A percentile compares a stretch with the other conserved stretches of the same genome.
phyloP scores from a whole-genome alignment of 2,888 invertebrate species.

The Cryptus viduatorius region DNA sequence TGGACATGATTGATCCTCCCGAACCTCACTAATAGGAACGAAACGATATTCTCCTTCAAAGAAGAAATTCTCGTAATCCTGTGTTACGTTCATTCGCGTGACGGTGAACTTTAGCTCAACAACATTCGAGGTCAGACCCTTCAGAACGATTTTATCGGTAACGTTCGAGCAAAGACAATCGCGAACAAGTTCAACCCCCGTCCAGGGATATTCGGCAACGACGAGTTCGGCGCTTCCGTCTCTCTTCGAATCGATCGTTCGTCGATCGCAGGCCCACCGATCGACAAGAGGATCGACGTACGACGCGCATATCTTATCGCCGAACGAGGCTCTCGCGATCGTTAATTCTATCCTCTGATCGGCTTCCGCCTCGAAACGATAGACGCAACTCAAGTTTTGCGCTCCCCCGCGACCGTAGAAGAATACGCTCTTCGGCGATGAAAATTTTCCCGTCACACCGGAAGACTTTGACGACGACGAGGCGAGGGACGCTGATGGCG shows the following conservation, averaged over 20 bases:
- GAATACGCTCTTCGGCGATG: conserved; percentile 93
- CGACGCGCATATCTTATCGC: conserved; percentile 89
- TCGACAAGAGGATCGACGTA: conserved; percentile 88
- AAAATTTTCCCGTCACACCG: conserved; percentile 87
- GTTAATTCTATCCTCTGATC: conserved; percentile 90
- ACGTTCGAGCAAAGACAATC: conserved; percentile 92
- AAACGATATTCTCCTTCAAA: conserved; percentile 92
- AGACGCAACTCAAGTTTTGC: conserved; percentile 90
- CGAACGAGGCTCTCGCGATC: conserved; percentile 90
- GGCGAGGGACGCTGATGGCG: conserved; percentile 73
- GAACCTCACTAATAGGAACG: conserved; percentile 86
- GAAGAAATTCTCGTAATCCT: conserved; percentile 92
- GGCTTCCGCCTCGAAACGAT: conserved; percentile 90
- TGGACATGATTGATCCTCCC: conserved; percentile 87
- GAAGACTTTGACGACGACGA: conserved; percentile 64
- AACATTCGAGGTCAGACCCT: conserved; percentile 89
- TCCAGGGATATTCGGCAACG: conserved; percentile 81
- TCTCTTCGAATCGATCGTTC: conserved; percentile 62
- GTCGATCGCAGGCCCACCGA: conserved; percentile 89
- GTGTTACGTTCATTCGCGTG: conserved; percentile 92
- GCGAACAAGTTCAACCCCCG: conserved; percentile 88
- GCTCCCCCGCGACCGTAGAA: conserved; percentile 93
- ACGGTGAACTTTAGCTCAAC: conserved; percentile 91
- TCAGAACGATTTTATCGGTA: conserved; percentile 88
- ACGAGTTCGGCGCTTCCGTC: conserved; percentile 77